phyloP scores from a whole-genome alignment of 2,888 invertebrate genomes.

The Eumerus sabulonum region DNA sequence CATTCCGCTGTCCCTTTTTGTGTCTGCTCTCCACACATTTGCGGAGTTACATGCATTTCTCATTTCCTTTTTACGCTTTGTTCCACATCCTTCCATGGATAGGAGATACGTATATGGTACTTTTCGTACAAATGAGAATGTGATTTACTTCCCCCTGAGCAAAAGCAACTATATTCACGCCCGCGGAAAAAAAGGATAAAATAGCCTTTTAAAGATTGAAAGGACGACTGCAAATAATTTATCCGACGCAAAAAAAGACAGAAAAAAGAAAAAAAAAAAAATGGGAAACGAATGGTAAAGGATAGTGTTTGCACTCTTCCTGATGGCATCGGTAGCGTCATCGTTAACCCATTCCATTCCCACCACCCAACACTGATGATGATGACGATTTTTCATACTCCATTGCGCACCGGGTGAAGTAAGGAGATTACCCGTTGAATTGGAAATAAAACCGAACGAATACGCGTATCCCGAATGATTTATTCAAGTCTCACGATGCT shows the following conservation, averaged over 20 bases:
- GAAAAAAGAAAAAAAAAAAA: too few species aligned
- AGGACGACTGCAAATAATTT: conserved; percentile 40
- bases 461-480: conserved; percentile 35
- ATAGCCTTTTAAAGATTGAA: conserved; percentile 22
- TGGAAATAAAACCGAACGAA: conserved; percentile 28
- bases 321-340: not conserved
- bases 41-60: conserved; percentile 11
- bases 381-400: conserved; percentile 60
- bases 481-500: conserved; percentile 28
- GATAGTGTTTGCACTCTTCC: conserved; percentile 23
- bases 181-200: conserved; percentile 22
- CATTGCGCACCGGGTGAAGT: conserved; percentile 37
- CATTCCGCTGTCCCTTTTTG: conserved; percentile 10
- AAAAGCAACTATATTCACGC: conserved; percentile 11
- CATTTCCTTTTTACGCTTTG: conserved; percentile 10
- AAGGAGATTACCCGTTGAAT: conserved; percentile 24
- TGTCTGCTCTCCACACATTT: not conserved
- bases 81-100: too few species aligned
- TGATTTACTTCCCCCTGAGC: conserved; percentile 24
- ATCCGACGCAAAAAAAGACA: conserved; percentile 26
- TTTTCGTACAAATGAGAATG: conserved; percentile 45
- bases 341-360: not conserved
- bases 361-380: conserved; percentile 11
- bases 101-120: too few species aligned
- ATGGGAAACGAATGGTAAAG: conserved; percentile 27